Percentiles rank a stretch among this genome's conserved stretches.
Conservation (phyloP, 2,797 vertebrate species). For the Delichon dasypus region DNA sequence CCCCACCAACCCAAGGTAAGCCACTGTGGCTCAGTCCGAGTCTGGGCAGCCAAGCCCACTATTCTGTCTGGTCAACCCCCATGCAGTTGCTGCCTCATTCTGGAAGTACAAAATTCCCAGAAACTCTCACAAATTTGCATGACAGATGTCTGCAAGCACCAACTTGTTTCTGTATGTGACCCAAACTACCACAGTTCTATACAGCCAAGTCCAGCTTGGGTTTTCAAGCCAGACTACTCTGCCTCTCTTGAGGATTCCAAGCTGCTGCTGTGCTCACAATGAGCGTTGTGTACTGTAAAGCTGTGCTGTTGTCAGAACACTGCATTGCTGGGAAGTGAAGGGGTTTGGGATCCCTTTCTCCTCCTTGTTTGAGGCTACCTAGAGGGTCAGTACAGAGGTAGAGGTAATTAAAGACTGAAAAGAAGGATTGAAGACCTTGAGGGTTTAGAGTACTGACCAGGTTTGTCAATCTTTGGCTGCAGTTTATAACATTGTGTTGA, state of each 20-base stretch:
- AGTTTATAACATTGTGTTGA: neutral
- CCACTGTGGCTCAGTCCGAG: neutral
- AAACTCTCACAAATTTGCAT: neutral
- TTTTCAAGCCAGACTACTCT: neutral
- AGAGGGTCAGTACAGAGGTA: neutral
- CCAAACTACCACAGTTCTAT: neutral
- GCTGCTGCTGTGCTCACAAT: neutral
- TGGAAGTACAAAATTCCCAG: neutral
- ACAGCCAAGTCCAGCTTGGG: neutral
- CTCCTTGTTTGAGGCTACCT: neutral
- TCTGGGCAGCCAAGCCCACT: neutral
- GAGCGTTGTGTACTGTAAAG: neutral
- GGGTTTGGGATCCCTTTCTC: neutral
- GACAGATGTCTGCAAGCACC: neutral
- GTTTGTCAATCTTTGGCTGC: neutral
- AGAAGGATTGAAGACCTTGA: neutral
- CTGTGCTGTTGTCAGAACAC: neutral
- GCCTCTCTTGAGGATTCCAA: neutral
- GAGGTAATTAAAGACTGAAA: neutral
- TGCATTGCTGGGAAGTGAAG: neutral
- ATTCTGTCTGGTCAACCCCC: neutral
- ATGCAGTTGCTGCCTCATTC: neutral
- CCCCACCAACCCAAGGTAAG: fast-evolving
- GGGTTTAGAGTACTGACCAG: neutral
- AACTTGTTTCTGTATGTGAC: neutral